Evolutionary conservation across 1,140 invertebrate species (phyloP).

Genomic region (Drosophila pectinifera): DNA sequence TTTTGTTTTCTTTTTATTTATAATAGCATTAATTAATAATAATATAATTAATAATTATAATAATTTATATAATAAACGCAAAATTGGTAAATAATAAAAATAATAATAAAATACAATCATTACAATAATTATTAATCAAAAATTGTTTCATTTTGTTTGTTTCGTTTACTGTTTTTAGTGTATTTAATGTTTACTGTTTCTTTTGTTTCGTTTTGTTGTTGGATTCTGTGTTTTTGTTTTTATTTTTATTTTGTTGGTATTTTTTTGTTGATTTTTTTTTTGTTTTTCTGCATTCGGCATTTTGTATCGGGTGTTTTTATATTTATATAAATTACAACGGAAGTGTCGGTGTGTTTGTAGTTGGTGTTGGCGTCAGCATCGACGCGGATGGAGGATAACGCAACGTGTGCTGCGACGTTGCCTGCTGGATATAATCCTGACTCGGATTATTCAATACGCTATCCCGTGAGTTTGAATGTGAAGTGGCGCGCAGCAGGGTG

Average conservation of each 20-base stretch:
- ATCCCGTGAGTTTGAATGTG: slow-evolving; percentile 89
- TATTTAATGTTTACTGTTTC: slow-evolving; percentile 49
- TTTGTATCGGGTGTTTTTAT: slow-evolving; percentile 36
- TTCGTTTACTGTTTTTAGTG: slow-evolving; percentile 60
- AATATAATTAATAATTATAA: slow-evolving; percentile 84
- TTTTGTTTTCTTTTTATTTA: slow-evolving; percentile 70
- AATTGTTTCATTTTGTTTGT: slow-evolving; percentile 61
- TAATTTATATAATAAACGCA: slow-evolving; percentile 84
- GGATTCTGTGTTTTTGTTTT: slow-evolving; percentile 30
- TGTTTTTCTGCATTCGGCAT: slow-evolving; percentile 43
- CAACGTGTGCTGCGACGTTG: slow-evolving; percentile 85
- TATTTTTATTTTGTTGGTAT: slow-evolving; percentile 33
- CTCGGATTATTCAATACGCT: slow-evolving; percentile 87
- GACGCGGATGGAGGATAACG: slow-evolving; percentile 85
- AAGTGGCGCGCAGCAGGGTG: slow-evolving; percentile 88
- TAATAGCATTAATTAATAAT: slow-evolving; percentile 76
- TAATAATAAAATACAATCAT: slow-evolving; percentile 80
- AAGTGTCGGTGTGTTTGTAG: slow-evolving; percentile 85
- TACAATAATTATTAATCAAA: slow-evolving; percentile 64
- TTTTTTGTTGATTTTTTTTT: slow-evolving; percentile 40
- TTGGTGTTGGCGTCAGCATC: slow-evolving; percentile 85
- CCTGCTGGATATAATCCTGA: slow-evolving; percentile 85
- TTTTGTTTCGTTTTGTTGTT: slow-evolving; percentile 36
- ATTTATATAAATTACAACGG: slow-evolving; percentile 85
- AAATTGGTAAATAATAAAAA: slow-evolving; percentile 84